Evolutionary conservation across 2,888 invertebrate species (phyloP).

Genomic region (Leptopilina drosophilae): DNA sequence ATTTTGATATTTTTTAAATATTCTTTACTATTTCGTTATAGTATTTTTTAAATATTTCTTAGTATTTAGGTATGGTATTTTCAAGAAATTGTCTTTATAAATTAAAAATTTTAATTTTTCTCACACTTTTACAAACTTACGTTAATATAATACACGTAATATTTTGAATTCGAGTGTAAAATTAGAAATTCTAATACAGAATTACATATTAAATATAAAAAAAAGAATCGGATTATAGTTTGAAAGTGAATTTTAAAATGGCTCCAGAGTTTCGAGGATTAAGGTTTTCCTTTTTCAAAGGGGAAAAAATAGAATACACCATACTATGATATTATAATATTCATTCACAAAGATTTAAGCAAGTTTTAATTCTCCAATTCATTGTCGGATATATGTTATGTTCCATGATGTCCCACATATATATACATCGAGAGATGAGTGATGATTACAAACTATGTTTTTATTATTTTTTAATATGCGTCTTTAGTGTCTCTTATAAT

Average conservation of each 20-base stretch:
- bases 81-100: no score
- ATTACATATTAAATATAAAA: not conserved
- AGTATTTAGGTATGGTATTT: no score
- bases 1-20: not conserved
- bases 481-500: slow-evolving; percentile 28
- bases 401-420: not conserved
- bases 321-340: not conserved
- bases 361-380: slow-evolving; percentile 14
- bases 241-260: not conserved
- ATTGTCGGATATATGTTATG: not conserved
- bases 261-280: not conserved
- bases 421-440: not conserved
- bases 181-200: no score
- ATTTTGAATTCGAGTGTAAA: no score
- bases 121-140: no score
- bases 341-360: not conserved
- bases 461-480: slow-evolving; percentile 28
- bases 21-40: no score
- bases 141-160: no score
- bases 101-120: no score
- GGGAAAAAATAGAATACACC: not conserved
- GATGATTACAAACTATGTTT: slow-evolving; percentile 23
- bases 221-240: slow-evolving; percentile 2
- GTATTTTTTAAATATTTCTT: no score
- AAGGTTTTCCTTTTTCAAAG: not conserved